These are phyloP conservation scores for Ypsolopha scabrella DNA, from an alignment of 2,888 invertebrate species.

Conservation along the genomic window DNA sequence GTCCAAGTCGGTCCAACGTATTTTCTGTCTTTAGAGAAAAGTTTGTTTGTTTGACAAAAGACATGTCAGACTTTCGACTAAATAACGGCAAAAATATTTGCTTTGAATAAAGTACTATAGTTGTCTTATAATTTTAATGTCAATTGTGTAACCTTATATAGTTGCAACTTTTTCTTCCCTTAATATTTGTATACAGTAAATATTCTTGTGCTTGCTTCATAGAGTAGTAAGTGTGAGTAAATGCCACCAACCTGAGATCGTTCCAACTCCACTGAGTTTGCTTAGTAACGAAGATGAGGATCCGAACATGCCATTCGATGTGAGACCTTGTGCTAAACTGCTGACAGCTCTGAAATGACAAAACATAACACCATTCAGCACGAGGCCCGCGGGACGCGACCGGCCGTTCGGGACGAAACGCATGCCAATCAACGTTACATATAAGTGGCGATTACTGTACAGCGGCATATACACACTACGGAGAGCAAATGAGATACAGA, in stretches of 20 bases:
- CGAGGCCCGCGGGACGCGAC: constrained; percentile 12
- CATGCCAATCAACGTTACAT: constrained; percentile 20
- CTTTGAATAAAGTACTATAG: too few relatives aligned
- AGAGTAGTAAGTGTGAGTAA: neutral
- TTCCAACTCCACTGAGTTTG: constrained; percentile 63
- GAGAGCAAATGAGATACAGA: constrained; percentile 22
- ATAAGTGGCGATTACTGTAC: constrained; percentile 37
- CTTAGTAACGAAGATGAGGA: constrained; percentile 76
- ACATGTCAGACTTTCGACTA: too few relatives aligned
- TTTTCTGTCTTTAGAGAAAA: too few relatives aligned
- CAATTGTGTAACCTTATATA: too few relatives aligned
- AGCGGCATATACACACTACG: constrained; percentile 24
- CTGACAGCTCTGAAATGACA: constrained; percentile 62
- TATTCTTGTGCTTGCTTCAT: too few relatives aligned
- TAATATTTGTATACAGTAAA: too few relatives aligned
- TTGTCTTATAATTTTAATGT: too few relatives aligned
- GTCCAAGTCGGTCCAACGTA: too few relatives aligned
- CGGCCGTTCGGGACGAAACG: constrained; percentile 10
- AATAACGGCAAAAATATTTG: too few relatives aligned
- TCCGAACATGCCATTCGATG: constrained; percentile 81
- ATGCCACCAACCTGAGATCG: constrained; percentile 56
- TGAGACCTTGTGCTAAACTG: constrained; percentile 69
- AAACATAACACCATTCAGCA: constrained; percentile 29
- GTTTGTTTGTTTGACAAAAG: too few relatives aligned
- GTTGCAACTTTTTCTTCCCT: too few relatives aligned